These are phyloP conservation scores for Liodrosophila aerea DNA, from an alignment of 2,888 invertebrate genomes.

Conservation along the genomic window DNA sequence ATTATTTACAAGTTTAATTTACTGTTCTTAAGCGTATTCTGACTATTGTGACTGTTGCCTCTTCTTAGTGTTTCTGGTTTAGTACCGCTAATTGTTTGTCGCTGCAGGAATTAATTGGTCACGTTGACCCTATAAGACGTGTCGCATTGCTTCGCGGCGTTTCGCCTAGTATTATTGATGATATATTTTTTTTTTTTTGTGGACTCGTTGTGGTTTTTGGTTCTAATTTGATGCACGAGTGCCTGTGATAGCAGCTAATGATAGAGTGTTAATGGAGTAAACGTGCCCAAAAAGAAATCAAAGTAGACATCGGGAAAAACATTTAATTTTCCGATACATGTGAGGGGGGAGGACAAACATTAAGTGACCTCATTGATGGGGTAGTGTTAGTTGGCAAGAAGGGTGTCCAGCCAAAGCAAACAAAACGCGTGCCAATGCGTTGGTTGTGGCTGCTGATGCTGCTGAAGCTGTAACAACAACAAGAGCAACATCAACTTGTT, in stretches of 20 bases:
- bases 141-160: slow-evolving; percentile 22
- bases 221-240: slow-evolving; percentile 74
- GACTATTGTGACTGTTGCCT: slow-evolving; percentile 25
- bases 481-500: slow-evolving; percentile 46
- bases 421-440: slow-evolving; percentile 69
- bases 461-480: slow-evolving; percentile 10
- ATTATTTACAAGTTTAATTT: too few species aligned
- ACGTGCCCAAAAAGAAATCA: slow-evolving; percentile 56
- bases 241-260: slow-evolving; percentile 55
- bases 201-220: slow-evolving; percentile 15
- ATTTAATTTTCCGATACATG: slow-evolving; percentile 7
- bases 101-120: slow-evolving; percentile 58
- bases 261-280: slow-evolving; percentile 71
- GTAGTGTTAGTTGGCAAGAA: not conserved
- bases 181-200: too few species aligned
- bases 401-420: slow-evolving; percentile 52
- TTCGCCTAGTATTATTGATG: slow-evolving; percentile 65
- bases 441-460: slow-evolving; percentile 26
- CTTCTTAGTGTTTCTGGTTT: slow-evolving; percentile 31
- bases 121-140: slow-evolving; percentile 40
- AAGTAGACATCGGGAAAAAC: slow-evolving; percentile 21
- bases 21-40: not conserved
- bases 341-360: slow-evolving; percentile 12
- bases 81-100: slow-evolving; percentile 62
- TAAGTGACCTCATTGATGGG: slow-evolving; percentile 58